Base-by-base conservation (phyloP, 2,888 invertebrate genomes). In the Chamaedrilus cognettii region DNA sequence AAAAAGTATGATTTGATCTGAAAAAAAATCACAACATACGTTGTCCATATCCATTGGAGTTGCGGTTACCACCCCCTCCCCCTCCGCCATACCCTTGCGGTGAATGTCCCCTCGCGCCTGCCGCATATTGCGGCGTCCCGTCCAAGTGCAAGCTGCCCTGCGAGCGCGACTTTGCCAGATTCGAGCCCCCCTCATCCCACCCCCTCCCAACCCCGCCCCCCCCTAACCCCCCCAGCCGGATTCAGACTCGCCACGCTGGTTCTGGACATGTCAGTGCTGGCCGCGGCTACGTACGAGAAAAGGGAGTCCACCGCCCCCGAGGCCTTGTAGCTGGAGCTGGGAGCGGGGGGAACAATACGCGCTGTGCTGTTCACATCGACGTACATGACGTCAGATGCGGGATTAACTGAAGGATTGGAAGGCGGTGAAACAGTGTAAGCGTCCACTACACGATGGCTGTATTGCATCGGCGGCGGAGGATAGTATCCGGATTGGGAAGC, bases 251-350 rank as follows among this genome's bases (percentile, higher is more conserved):
- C n/a, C n/a, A n/a, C n/a, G n/a, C n/a, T n/a, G n/a, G n/a, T n/a
- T n/a, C n/a, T n/a, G n/a, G n/a, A n/a, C n/a, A n/a, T n/a, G n/a
- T n/a, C n/a, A n/a, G n/a, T n/a, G n/a, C n/a, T n/a, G n/a, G n/a
- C n/a, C n/a, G n/a, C n/a, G n/a, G 15, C 55, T 26, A 52, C 26
- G 26, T 52, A 7, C 26, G 55, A 52, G 26, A 52, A 52, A 7
- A 52, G 26, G 26, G 28, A 52, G 26, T 52, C 55, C 5, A 52
- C 55, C 7, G 55, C 55, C 11, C 55, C 55, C 26, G 55, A 52
- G 55, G 55, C 55, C 26, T 19, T 26, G 55, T 52, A 52, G 19
- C 15, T 19, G 26, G 23, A 7, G 26, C 15, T 19, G 5, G 55
- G 55, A 19, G 26, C 55, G 26, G 7, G 7, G 15, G 55, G 55